Conservation (phyloP, 2,113 vertebrate species). For the Zosterops hypoxanthus region DNA sequence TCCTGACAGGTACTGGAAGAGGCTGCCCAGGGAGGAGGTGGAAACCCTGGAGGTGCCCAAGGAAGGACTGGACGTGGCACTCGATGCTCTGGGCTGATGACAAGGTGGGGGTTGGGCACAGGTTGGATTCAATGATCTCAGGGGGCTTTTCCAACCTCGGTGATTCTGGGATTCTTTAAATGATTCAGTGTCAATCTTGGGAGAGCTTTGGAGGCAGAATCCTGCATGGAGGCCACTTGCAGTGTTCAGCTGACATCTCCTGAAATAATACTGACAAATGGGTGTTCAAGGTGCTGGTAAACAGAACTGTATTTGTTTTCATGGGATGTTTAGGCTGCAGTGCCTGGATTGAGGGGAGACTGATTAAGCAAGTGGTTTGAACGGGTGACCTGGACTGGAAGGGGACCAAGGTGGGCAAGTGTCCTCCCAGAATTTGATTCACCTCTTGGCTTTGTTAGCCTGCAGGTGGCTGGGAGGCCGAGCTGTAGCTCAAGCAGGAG, state of each 20-base stretch:
- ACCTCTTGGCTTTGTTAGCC: neutral
- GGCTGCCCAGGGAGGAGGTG: neutral
- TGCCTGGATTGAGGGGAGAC: neutral
- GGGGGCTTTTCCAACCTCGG: neutral
- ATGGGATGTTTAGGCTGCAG: neutral
- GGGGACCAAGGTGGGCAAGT: neutral
- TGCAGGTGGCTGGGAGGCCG: neutral
- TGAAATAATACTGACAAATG: neutral
- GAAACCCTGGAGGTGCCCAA: neutral
- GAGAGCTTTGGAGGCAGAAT: neutral
- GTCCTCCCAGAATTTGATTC: neutral
- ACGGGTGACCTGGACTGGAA: neutral
- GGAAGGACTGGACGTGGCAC: neutral
- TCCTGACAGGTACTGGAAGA: neutral
- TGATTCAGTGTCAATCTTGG: neutral
- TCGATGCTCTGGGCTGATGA: neutral
- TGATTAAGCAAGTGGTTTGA: neutral
- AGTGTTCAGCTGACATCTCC: neutral
- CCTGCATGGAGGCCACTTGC: neutral
- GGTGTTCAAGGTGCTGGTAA: neutral
- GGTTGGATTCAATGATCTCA: accelerated
- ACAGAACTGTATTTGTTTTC: accelerated
- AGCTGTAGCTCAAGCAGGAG: neutral
- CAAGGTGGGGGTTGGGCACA: accelerated
- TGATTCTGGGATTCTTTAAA: neutral